phyloP scores from a whole-genome alignment of 2,113 vertebrate genomes.

The Alosa alosa region DNA sequence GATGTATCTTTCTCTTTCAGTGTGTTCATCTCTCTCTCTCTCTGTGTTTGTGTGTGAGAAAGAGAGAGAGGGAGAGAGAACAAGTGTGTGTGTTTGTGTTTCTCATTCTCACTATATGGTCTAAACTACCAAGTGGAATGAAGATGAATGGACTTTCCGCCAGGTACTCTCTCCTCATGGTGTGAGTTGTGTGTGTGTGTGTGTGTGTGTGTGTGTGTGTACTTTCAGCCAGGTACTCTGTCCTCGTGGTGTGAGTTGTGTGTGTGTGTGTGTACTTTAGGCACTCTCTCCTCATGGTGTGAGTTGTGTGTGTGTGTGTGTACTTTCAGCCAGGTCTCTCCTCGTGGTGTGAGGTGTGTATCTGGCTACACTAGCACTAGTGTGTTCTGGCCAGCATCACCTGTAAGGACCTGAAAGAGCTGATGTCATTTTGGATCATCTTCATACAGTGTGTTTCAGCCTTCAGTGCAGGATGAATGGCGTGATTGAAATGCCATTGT shows the following conservation, averaged over 20 bases:
- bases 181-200: too few species aligned
- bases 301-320: too few species aligned
- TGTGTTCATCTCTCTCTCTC: too few species aligned
- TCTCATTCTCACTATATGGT: too few species aligned
- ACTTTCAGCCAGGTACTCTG: not conserved
- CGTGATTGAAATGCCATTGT: not conserved
- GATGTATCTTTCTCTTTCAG: not conserved
- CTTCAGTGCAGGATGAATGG: not conserved
- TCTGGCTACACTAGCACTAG: not conserved
- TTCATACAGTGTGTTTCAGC: not conserved
- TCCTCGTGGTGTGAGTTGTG: not conserved
- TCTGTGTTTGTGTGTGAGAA: not conserved
- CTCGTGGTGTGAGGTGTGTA: not conserved
- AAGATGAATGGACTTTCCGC: not conserved
- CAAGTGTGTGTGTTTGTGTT: not conserved
- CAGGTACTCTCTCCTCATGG: not conserved
- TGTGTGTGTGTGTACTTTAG: too few species aligned
- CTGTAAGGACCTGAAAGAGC: not conserved
- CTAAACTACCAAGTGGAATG: not conserved
- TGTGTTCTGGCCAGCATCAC: too few species aligned
- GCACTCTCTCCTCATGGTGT: not conserved
- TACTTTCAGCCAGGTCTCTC: not conserved
- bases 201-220: too few species aligned
- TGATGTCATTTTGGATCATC: not conserved
- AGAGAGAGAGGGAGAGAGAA: too few species aligned